Evolutionary conservation across 1,140 invertebrate species (phyloP), one percentile per base, ranked within the genome.

Genomic region (Nylanderia fulva): DNA sequence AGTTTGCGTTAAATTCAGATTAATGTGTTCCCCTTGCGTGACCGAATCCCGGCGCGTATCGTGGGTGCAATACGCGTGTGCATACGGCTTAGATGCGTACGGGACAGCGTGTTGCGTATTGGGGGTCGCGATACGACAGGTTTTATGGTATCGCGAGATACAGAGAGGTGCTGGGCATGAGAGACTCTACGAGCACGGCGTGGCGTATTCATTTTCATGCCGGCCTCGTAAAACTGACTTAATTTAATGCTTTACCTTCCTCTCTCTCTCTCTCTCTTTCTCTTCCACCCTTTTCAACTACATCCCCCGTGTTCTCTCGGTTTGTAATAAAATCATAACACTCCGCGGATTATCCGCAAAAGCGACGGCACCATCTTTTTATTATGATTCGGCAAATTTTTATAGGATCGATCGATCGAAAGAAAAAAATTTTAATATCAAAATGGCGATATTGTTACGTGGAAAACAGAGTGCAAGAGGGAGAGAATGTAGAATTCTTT

Each of bases 151-250:
- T 92, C 91, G 91, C 88, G 45, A 45, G 13, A 87, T 90, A 91
- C 90, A 85, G 76, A 79, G 82, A 84, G 82, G 89, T 88, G n/a
- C n/a, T n/a, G 86, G 90, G 89, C 90, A 92, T 88, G 85, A 79
- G 84, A 64, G 86, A 75, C 75, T n/a, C n/a, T 74, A 75, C 79
- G 64, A 52, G 86, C 86, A 77, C 76, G 71, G 9, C 85, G 52
- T 75, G 85, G 89, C 74, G 86, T 90, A 92, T 93, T 93, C 92
- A 87, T 93, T 93, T 93, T 90, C 91, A 92, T 91, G 89, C 89
- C 85, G 72, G 66, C 76, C 90, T 93, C 93, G 91, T 94, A 93
- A 94, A 94, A 86, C 90, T 79, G 90, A 90, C 89, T 92, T 93
- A 92, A 93, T 93, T 93, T 93, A 93, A 93, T 91, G 90, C 64